phyloP scores from a whole-genome alignment of 1,140 invertebrate species.

The Lordiphosa mommai region DNA sequence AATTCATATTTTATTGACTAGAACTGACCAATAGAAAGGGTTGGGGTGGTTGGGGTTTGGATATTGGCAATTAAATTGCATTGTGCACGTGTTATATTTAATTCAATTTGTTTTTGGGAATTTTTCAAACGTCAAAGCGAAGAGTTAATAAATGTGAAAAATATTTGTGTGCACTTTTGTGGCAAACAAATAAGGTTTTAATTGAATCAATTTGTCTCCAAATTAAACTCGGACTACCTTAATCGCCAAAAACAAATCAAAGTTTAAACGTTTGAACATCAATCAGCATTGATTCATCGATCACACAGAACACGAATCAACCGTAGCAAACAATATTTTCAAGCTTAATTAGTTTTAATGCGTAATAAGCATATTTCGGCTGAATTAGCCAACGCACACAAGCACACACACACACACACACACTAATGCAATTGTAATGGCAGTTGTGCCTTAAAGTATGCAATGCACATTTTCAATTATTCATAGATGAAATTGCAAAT shows the following conservation, averaged over 20 bases:
- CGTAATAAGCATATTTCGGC: conserved; percentile 69
- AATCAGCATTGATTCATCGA: conserved; percentile 5
- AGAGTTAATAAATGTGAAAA: too few species aligned
- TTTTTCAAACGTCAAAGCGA: conserved; percentile 19
- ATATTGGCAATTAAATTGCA: conserved; percentile 49
- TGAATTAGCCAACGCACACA: conserved; percentile 57
- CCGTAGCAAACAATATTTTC: conserved; percentile 17
- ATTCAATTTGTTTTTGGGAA: conserved; percentile 52
- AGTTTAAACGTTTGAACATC: neutral
- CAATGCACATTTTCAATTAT: conserved; percentile 66
- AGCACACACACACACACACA: conserved; percentile 8
- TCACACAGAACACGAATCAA: neutral
- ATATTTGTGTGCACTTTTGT: too few species aligned
- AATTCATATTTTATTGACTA: conserved; percentile 72
- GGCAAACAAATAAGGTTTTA: too few species aligned
- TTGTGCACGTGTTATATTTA: conserved; percentile 34
- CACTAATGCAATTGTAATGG: conserved; percentile 44
- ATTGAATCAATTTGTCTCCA: neutral
- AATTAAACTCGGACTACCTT: neutral
- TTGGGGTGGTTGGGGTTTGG: neutral
- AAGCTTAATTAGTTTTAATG: conserved; percentile 73
- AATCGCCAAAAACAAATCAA: neutral
- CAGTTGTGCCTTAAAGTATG: conserved; percentile 68
- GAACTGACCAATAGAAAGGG: conserved; percentile 15
- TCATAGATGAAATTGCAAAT: conserved; percentile 68